Evolutionary conservation across 2,888 invertebrate genomes (phyloP).

Genomic region (Tanypteryx hageni): DNA sequence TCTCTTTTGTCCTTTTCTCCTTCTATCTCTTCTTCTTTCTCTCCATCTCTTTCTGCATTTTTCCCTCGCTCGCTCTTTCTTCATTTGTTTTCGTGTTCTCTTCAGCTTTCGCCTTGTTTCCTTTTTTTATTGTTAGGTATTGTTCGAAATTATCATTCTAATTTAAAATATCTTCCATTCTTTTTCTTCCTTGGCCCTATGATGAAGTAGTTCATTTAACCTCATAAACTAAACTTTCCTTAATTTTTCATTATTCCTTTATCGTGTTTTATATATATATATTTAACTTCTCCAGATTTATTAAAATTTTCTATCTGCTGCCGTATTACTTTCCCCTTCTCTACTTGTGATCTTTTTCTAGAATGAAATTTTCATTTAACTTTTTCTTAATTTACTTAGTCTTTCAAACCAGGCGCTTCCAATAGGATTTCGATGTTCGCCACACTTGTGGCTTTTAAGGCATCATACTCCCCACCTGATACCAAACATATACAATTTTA

Average conservation of each 20-base stretch:
- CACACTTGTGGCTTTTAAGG: too few species aligned
- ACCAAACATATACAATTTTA: too few species aligned
- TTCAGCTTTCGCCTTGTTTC: too few species aligned
- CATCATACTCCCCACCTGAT: too few species aligned
- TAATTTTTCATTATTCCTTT: not conserved
- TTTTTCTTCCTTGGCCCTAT: not conserved
- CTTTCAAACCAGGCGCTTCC: too few species aligned
- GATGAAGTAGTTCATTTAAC: not conserved
- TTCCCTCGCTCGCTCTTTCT: not conserved
- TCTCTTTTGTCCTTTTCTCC: too few species aligned
- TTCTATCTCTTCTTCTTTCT: too few species aligned
- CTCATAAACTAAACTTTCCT: not conserved
- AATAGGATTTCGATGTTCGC: too few species aligned
- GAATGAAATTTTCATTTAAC: not conserved
- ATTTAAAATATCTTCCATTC: not conserved
- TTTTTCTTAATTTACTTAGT: too few species aligned
- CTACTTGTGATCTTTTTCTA: not conserved
- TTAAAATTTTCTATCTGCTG: not conserved
- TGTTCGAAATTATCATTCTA: not conserved
- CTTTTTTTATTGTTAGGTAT: too few species aligned
- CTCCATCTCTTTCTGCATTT: not conserved
- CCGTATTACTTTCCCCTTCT: not conserved
- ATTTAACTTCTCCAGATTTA: not conserved
- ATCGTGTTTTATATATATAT: not conserved
- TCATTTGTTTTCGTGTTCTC: not conserved